Evolutionary conservation across 2,888 invertebrate genomes (phyloP).

Genomic region (Leucophora obtusa): DNA sequence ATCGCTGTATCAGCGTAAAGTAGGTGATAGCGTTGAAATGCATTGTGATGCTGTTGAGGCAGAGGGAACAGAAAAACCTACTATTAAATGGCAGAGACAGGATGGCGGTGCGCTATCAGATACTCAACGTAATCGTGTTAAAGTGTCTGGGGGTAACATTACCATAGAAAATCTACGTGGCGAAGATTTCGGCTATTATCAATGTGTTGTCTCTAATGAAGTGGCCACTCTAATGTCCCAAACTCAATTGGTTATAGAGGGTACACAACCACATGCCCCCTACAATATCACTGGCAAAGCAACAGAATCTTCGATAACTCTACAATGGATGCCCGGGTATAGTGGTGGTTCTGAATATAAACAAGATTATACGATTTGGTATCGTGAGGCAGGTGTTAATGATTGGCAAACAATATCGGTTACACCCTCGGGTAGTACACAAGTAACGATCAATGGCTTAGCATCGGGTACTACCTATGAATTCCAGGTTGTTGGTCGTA

Average conservation of each 20-base stretch:
- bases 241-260: conserved; percentile 93
- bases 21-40: conserved; percentile 95
- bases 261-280: conserved; percentile 97
- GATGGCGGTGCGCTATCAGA: conserved; percentile 84
- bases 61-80: conserved; percentile 93
- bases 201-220: conserved; percentile 96
- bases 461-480: conserved; percentile 95
- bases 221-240: conserved; percentile 96
- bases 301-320: conserved; percentile 92
- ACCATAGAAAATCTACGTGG: conserved; percentile 92
- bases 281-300: conserved; percentile 95
- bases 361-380: conserved; percentile 97
- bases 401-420: conserved; percentile 97
- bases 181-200: conserved; percentile 96
- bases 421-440: conserved; percentile 93
- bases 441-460: conserved; percentile 92
- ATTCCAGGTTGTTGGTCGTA: conserved; percentile 97
- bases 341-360: conserved; percentile 96
- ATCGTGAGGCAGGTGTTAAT: conserved; percentile 90
- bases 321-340: conserved; percentile 96
- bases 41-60: conserved; percentile 95
- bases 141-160: conserved; percentile 91
- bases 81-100: conserved; percentile 93
- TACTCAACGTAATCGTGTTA: conserved; percentile 88
- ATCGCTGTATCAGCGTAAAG: conserved; percentile 93